These are phyloP conservation scores for Eupithecia pulchellata DNA, from an alignment of 2,888 invertebrate species.

Conservation along the genomic window DNA sequence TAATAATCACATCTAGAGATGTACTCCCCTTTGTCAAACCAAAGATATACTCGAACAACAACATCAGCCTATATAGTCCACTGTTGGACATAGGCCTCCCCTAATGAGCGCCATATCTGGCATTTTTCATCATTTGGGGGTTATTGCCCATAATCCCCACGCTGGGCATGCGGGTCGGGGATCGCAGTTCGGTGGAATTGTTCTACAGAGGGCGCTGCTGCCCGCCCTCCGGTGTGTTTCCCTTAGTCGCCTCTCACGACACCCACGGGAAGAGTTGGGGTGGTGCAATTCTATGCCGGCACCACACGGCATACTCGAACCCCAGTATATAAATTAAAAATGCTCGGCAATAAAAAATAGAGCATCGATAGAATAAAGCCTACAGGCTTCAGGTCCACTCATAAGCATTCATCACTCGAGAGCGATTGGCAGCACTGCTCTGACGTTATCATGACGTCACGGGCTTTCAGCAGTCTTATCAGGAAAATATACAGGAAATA, in stretches of 20 bases:
- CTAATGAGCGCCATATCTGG: too few relatives aligned
- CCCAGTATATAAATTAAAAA: conserved; percentile 18
- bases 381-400: conserved; percentile 18
- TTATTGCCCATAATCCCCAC: too few relatives aligned
- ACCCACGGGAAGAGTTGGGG: too few relatives aligned
- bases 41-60: background rate
- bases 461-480: conserved; percentile 23
- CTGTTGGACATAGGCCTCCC: too few relatives aligned
- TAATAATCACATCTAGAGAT: background rate
- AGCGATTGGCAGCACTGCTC: conserved; percentile 32
- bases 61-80: too few relatives aligned
- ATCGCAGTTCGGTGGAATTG: too few relatives aligned
- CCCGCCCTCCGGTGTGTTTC: too few relatives aligned
- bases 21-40: background rate
- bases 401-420: conserved; percentile 33
- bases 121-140: too few relatives aligned
- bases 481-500: background rate
- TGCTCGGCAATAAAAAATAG: conserved; percentile 2
- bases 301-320: background rate
- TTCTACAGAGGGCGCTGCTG: too few relatives aligned
- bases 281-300: too few relatives aligned
- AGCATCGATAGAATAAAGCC: background rate
- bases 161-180: too few relatives aligned
- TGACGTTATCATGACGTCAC: conserved; percentile 29
- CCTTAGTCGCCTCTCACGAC: too few relatives aligned